Evolutionary conservation across 2,113 vertebrate species (phyloP), one percentile per base, ranked within the genome.

Genomic region (Ammodytes dubius): DNA sequence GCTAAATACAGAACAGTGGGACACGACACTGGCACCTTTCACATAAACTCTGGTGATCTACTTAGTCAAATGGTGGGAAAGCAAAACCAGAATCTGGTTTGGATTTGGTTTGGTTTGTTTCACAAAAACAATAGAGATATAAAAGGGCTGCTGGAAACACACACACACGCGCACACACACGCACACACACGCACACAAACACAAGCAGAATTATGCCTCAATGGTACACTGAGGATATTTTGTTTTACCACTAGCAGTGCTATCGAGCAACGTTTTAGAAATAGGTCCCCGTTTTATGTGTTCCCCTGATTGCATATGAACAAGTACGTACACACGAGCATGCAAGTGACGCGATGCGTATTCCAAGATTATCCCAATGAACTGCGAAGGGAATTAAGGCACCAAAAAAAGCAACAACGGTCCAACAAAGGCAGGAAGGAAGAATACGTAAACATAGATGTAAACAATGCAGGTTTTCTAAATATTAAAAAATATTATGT

Each of bases 11-110:
- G 60, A 61, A 58, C 72, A 64, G 53, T 64, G 56, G 71, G 64
- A 66, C 19, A 40, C 2, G 1, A 19, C 7, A 15, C 43, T 69
- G 5, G 45, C 64, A 75, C 52, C 7, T 27, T 81, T 88, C 70
- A 83, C 83, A 78, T 73, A 45, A 74, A 80, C 10, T 45, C 50
- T 52, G 53, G 61, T 54, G 37, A 35, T 45, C 37, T 46, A 50
- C 5, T 17, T 37, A 11, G 63, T 58, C 11, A 37, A 76, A 74
- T 47, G 69, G 61, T 84, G 80, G 71, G 80, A 85, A 84, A 77
- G 66, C 5, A 40, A 69, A 61, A 81, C 53, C 72, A 45, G 9
- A 40, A 68, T 63, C 63, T 56, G 68, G 14, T n/a, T 46, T 63
- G 17, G 27, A 6, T 73, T 70, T 35, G 3, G 37, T 67, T 19